Conservation (phyloP, 2,888 invertebrate genomes). For the Eudemis profundana region DNA sequence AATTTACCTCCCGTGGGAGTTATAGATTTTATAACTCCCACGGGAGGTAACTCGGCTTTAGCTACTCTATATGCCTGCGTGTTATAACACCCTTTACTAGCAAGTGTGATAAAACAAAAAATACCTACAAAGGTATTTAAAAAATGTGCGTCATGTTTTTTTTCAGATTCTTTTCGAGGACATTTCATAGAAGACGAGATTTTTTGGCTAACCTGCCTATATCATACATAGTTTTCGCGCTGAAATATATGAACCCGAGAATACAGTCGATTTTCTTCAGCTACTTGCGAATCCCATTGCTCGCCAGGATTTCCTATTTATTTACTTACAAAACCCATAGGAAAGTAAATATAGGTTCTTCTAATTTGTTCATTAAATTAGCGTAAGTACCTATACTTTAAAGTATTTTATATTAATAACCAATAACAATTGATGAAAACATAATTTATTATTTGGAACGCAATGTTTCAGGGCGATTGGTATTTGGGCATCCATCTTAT, state of each 20-base stretch:
- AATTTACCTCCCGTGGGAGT: no score
- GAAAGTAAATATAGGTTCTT: constrained; percentile 73
- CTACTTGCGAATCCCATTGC: constrained; percentile 72
- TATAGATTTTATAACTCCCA: no score
- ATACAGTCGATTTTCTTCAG: constrained; percentile 66
- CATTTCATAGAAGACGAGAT: constrained; percentile 70
- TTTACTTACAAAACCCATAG: constrained; percentile 74
- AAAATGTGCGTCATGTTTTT: no score
- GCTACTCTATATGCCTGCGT: no score
- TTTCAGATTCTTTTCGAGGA: constrained; percentile 75
- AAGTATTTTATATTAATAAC: neutral
- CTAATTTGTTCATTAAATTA: constrained; percentile 76
- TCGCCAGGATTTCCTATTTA: constrained; percentile 75
- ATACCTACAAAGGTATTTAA: no score
- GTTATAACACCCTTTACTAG: no score
- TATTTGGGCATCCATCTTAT: constrained; percentile 79
- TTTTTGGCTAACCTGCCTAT: constrained; percentile 73
- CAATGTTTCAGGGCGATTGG: constrained; percentile 72
- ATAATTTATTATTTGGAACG: neutral
- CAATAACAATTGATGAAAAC: neutral
- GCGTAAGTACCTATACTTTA: constrained; percentile 62
- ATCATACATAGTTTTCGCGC: constrained; percentile 68
- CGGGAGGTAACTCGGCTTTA: no score
- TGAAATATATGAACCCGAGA: constrained; percentile 52
- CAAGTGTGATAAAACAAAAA: no score